A percentile compares a stretch with the other conserved stretches of the same genome.
Evolutionary conservation across 2,797 vertebrate genomes (phyloP).

Genomic region (Mormyrus hasselquistii): DNA sequence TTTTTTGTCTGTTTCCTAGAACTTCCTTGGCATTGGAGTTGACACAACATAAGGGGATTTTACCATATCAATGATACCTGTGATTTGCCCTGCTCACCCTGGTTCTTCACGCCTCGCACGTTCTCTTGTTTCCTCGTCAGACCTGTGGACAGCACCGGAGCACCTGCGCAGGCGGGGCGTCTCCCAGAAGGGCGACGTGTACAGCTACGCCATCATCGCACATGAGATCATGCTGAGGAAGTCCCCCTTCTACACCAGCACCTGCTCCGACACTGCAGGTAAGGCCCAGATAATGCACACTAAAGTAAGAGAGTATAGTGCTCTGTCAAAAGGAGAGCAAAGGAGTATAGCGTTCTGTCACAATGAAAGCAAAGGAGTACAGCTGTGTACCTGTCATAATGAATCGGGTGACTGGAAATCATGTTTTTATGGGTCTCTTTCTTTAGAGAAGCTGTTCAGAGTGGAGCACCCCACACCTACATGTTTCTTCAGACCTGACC

Average conservation of each 20-base stretch:
- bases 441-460: slow-evolving; percentile 78
- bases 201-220: slow-evolving; percentile 85
- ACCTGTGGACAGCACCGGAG: slow-evolving; percentile 81
- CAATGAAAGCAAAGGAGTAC: background rate
- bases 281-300: background rate
- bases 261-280: slow-evolving; percentile 68
- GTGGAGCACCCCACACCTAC: slow-evolving; percentile 58
- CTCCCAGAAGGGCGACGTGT: slow-evolving; percentile 92
- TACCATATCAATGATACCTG: background rate
- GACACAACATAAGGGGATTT: background rate
- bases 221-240: slow-evolving; percentile 88
- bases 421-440: background rate
- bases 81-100: background rate
- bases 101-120: background rate
- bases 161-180: slow-evolving; percentile 70
- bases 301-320: background rate
- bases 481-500: slow-evolving; percentile 78
- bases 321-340: background rate
- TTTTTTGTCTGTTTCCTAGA: background rate
- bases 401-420: background rate
- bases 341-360: background rate
- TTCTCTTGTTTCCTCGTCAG: slow-evolving; percentile 34
- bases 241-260: slow-evolving; percentile 73
- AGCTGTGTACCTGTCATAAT: background rate
- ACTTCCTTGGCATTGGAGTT: background rate